These are phyloP conservation scores for Leucophenga maculata DNA, from an alignment of 2,888 invertebrate species.

Conservation along the genomic window DNA sequence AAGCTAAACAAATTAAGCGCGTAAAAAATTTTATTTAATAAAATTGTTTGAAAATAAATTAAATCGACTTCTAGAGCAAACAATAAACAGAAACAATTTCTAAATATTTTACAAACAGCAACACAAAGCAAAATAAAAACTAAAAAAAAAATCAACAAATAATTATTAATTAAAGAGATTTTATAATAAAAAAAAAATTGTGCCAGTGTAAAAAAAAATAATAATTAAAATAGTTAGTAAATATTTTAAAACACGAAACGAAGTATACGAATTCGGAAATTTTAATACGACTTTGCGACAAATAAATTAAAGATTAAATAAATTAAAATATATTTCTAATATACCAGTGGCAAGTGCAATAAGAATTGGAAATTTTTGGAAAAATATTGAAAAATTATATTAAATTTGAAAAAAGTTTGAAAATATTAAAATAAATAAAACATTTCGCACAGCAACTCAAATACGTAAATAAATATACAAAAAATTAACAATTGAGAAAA, in stretches of 20 bases:
- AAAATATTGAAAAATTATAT: constrained; percentile 20
- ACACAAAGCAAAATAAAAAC: constrained; percentile 21
- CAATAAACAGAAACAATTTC: constrained; percentile 37
- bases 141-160: neutral
- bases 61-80: constrained; percentile 39
- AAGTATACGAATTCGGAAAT: constrained; percentile 43
- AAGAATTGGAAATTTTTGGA: constrained; percentile 26
- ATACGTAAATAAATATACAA: constrained; percentile 16
- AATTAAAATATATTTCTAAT: constrained; percentile 24
- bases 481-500: neutral
- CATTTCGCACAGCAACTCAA: constrained; percentile 12
- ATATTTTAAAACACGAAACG: constrained; percentile 35
- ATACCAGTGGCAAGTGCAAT: constrained; percentile 52
- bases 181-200: constrained; percentile 17
- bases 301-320: constrained; percentile 35
- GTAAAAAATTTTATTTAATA: constrained; percentile 28
- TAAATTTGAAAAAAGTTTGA: neutral
- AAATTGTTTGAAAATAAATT: constrained; percentile 28
- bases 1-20: constrained; percentile 20
- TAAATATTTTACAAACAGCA: constrained; percentile 14
- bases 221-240: constrained; percentile 39
- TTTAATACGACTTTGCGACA: constrained; percentile 20
- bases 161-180: constrained; percentile 13
- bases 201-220: constrained; percentile 9
- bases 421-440: neutral